Evolutionary conservation across 2,797 vertebrate genomes (phyloP), one percentile per base, ranked within the genome.

Genomic region (Sparus aurata): DNA sequence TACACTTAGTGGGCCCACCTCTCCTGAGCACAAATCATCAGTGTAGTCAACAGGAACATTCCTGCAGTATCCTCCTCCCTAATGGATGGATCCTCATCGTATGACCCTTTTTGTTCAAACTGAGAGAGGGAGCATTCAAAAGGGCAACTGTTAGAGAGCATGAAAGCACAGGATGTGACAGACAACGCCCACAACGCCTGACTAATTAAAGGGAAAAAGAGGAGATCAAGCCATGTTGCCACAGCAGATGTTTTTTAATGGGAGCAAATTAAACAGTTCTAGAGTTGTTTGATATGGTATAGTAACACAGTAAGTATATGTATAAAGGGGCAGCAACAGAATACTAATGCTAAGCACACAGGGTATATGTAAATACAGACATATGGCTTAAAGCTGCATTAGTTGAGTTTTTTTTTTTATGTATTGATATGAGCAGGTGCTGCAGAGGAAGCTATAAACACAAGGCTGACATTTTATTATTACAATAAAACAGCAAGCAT

Each of bases 91-190:
- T 55, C 57, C 67, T 63, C n/a, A 25, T 71, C 17, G 6, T 61
- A 68, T 86, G 74, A 81, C 67, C 71, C 20, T 43, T 45, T 83
- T 67, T 79, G 71, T 83, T 84, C 49, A 75, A 30, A 54, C 38
- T 20, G 49, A 74, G 22, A 45, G 25, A 41, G 47, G 4, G 10
- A 38, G 7, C 59, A 72, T 67, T 47, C 76, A 82, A 62, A 67
- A 73, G 49, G 61, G 49, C 23, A 45, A 71, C 27, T 64, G 43
- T 49, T 15, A 50, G 20, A 57, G 38, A 61, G 27, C 45, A 60
- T 82, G 62, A 80, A 83, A 75, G 72, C 17, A n/a, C 18, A 67
- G 68, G 64, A 87, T 62, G 73, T 67, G 63, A 83, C 69, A 57
- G 38, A 55, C 25, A 47, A 58, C 12, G 52, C 66, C 27, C 61